Percentiles rank a stretch among this genome's conserved stretches.
These are phyloP conservation scores for Tringa solitaria DNA, from an alignment of 2,113 vertebrate genomes.

Conservation along the genomic window DNA sequence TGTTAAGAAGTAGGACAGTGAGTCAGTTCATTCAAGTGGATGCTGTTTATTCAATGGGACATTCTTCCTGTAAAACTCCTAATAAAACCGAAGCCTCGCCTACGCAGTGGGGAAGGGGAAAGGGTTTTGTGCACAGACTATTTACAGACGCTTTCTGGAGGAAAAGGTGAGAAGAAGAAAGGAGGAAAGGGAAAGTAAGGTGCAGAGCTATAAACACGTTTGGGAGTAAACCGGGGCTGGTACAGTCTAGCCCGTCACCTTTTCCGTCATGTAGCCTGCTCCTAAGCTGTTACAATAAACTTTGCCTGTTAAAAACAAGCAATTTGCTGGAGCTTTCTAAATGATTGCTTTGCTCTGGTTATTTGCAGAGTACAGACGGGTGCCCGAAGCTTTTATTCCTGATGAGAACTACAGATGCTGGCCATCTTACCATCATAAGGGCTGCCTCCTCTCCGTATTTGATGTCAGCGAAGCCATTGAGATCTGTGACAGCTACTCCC, in stretches of 20 bases:
- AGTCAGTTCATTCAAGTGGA: conserved; percentile 65
- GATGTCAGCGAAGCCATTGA: conserved; percentile 78
- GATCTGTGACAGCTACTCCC: conserved; percentile 84
- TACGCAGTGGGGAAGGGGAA: background rate
- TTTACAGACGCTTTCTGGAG: background rate
- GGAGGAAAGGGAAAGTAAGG: conserved; percentile 31
- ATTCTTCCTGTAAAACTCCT: conserved; percentile 58
- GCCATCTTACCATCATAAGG: conserved; percentile 87
- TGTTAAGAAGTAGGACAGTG: conserved; percentile 56
- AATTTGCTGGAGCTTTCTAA: background rate
- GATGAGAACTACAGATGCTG: conserved; percentile 87
- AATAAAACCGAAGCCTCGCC: conserved; percentile 15
- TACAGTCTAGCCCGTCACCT: background rate
- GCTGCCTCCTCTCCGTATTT: conserved; percentile 85
- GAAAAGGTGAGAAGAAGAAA: conserved; percentile 44
- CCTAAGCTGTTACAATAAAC: background rate
- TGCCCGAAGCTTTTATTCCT: conserved; percentile 73
- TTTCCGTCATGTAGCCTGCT: background rate
- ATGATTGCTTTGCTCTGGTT: background rate
- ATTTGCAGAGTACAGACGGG: conserved; percentile 77
- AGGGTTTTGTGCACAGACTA: conserved; percentile 19
- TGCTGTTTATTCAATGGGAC: conserved; percentile 56
- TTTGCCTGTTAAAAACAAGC: background rate
- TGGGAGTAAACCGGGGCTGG: background rate
- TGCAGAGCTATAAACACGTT: conserved; percentile 8